Conservation (phyloP, 2,797 vertebrate species). For the Notolepis coatsorum region DNA sequence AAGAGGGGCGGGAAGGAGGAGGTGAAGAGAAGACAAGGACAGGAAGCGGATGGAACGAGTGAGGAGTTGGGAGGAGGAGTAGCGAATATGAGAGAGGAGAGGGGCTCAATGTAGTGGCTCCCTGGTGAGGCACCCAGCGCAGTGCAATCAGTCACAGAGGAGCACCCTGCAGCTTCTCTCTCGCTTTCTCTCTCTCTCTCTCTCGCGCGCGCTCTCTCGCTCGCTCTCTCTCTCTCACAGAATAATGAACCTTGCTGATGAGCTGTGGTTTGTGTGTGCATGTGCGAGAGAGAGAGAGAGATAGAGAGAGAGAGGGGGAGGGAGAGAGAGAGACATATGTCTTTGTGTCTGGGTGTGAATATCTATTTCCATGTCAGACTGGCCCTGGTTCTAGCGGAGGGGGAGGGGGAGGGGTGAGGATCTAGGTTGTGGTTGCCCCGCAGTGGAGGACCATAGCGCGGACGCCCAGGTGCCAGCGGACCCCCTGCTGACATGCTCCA, state of each 20-base stretch:
- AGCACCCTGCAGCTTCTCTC: slow-evolving; percentile 33
- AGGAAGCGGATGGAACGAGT: slow-evolving; percentile 10
- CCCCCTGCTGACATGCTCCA: slow-evolving; percentile 48
- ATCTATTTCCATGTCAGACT: slow-evolving; percentile 41
- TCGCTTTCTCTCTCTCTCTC: no score
- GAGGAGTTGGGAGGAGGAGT: slow-evolving; percentile 32
- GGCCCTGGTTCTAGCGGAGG: slow-evolving; percentile 31
- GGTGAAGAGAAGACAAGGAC: not conserved
- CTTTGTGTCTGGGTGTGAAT: not conserved
- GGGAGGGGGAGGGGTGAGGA: slow-evolving; percentile 2
- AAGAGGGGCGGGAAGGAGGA: not conserved
- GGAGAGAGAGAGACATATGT: no score
- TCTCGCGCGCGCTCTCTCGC: no score
- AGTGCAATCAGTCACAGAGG: slow-evolving; percentile 49
- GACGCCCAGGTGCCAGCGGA: slow-evolving; percentile 56
- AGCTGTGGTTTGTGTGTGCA: slow-evolving; percentile 16
- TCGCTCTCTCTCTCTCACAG: no score
- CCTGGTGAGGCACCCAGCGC: slow-evolving; percentile 53
- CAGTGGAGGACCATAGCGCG: slow-evolving; percentile 43
- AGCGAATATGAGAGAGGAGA: slow-evolving; percentile 26
- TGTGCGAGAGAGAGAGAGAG: slow-evolving; percentile 18
- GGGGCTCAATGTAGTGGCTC: slow-evolving; percentile 41
- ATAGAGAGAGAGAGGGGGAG: no score
- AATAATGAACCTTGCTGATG: slow-evolving; percentile 40
- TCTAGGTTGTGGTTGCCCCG: slow-evolving; percentile 6